Evolutionary conservation across 2,113 vertebrate species (phyloP).

Genomic region (Ammospiza nelsoni): DNA sequence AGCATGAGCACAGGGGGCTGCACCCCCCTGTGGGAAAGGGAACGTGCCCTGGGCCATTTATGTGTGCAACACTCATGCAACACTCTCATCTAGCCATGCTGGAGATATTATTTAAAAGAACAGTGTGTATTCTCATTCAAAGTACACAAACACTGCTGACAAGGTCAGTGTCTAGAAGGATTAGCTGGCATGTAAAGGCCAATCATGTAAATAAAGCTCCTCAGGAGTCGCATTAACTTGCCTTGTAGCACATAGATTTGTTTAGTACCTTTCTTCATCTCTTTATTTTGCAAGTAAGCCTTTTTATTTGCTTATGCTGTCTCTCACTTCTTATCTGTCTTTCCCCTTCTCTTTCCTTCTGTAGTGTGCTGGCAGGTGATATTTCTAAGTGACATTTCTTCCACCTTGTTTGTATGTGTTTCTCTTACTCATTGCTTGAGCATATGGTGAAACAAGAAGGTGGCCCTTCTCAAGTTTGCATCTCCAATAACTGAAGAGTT

Average conservation of each 20-base stretch:
- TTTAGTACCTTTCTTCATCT: slow-evolving; percentile 14
- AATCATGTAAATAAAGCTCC: slow-evolving; percentile 13
- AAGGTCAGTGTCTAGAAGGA: slow-evolving; percentile 39
- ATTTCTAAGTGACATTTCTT: neutral
- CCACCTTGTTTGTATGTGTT: neutral
- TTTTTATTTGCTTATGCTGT: neutral
- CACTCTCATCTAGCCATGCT: neutral
- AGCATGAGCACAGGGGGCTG: neutral
- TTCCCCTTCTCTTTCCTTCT: neutral
- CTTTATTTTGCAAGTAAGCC: neutral
- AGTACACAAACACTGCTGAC: slow-evolving; percentile 39
- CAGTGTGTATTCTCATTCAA: neutral
- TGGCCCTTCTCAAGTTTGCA: neutral
- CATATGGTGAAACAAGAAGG: neutral
- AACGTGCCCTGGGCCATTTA: neutral
- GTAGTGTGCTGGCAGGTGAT: neutral
- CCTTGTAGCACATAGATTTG: neutral
- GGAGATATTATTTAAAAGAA: slow-evolving; percentile 12
- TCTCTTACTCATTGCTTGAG: neutral
- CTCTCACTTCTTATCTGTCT: neutral
- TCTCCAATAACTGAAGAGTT: neutral
- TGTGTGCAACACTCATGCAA: neutral
- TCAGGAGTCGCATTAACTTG: neutral
- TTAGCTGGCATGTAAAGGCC: slow-evolving; percentile 40
- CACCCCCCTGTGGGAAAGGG: neutral